Evolutionary conservation across 2,888 invertebrate genomes (phyloP).

Genomic region (Pecten maximus): DNA sequence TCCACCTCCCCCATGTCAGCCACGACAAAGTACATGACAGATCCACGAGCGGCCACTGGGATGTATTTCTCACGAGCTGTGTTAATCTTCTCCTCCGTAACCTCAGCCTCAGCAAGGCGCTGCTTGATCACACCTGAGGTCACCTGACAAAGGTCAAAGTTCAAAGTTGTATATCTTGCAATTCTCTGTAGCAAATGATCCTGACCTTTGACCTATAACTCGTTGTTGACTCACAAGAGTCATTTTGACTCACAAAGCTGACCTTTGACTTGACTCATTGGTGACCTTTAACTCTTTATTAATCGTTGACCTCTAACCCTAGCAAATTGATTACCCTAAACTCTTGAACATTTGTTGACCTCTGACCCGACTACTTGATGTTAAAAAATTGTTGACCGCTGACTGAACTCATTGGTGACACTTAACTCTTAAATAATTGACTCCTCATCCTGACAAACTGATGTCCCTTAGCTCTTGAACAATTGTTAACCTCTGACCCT

Average conservation of each 20-base stretch:
- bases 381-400: no score
- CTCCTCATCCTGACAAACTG: no score
- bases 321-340: no score
- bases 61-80: constrained; percentile 82
- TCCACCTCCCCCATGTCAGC: constrained; percentile 82
- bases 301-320: no score
- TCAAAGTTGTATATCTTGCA: not conserved
- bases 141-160: constrained; percentile 69
- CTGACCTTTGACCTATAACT: no score
- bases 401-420: not conserved
- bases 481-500: no score
- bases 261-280: not conserved
- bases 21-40: constrained; percentile 83
- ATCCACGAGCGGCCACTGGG: constrained; percentile 82
- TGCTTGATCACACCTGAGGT: constrained; percentile 82
- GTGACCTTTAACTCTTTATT: not conserved
- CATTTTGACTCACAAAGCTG: no score
- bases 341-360: no score
- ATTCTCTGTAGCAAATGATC: not conserved
- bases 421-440: not conserved
- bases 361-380: no score
- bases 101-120: constrained; percentile 82
- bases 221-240: no score
- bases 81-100: constrained; percentile 82
- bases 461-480: no score